phyloP scores from a whole-genome alignment of 2,888 invertebrate genomes.

The Gerris lacustris region DNA sequence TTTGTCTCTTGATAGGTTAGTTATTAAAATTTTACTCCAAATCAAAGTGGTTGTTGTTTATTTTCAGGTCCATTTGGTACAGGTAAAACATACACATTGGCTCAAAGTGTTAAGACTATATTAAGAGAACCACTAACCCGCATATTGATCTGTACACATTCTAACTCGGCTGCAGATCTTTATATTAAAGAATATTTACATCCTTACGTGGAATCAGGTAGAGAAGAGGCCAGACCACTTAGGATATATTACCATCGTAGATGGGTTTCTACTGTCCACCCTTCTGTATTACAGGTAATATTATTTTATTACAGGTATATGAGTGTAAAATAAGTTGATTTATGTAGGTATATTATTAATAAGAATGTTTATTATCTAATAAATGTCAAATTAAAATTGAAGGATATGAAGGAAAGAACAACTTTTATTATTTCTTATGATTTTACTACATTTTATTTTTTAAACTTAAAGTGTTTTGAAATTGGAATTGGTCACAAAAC shows the following conservation, averaged over 20 bases:
- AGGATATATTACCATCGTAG: constrained; percentile 68
- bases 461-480: too few species aligned
- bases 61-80: constrained; percentile 63
- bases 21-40: too few species aligned
- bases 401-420: too few species aligned
- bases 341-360: too few species aligned
- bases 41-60: constrained; percentile 6
- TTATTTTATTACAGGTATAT: neutral
- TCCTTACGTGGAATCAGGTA: constrained; percentile 55
- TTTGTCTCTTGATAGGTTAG: too few species aligned
- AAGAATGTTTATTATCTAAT: too few species aligned
- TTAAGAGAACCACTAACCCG: constrained; percentile 50
- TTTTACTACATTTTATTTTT: too few species aligned
- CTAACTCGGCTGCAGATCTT: constrained; percentile 74
- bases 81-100: constrained; percentile 73
- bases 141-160: constrained; percentile 73
- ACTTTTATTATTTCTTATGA: too few species aligned
- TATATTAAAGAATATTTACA: constrained; percentile 75
- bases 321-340: too few species aligned
- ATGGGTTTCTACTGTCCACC: constrained; percentile 64
- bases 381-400: too few species aligned
- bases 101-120: constrained; percentile 58
- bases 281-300: constrained; percentile 50
- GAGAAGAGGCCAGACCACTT: constrained; percentile 54
- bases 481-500: too few species aligned